A percentile compares a stretch with the other conserved stretches of the same genome.
These are phyloP conservation scores for Drosophila pectinifera DNA, from an alignment of 1,140 invertebrate genomes.

Conservation along the genomic window DNA sequence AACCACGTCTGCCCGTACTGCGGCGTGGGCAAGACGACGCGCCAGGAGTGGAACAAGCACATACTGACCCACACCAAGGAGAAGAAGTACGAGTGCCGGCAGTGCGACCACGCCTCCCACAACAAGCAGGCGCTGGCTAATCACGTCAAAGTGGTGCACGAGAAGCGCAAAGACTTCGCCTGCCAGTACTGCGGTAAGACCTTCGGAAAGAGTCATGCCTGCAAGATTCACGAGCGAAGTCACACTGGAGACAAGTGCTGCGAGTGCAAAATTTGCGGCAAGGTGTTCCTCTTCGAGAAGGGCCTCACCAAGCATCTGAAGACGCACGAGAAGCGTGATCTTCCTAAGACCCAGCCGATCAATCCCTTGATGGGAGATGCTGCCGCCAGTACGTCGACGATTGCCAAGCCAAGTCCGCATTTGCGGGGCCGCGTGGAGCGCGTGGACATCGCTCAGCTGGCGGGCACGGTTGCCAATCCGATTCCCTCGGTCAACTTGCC, in stretches of 20 bases:
- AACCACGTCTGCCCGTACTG: slow-evolving; percentile 82
- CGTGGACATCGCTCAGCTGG: slow-evolving; percentile 75
- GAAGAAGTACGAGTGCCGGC: slow-evolving; percentile 76
- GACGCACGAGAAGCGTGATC: slow-evolving; percentile 75
- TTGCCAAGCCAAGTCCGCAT: slow-evolving; percentile 47
- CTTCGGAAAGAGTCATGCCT: slow-evolving; percentile 78
- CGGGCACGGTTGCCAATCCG: slow-evolving; percentile 79
- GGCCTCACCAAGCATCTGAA: slow-evolving; percentile 76
- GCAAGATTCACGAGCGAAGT: slow-evolving; percentile 78
- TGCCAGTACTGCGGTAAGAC: slow-evolving; percentile 82
- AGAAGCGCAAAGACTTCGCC: slow-evolving; percentile 80
- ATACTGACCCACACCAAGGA: slow-evolving; percentile 80
- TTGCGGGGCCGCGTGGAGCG: slow-evolving; percentile 67
- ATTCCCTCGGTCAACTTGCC: slow-evolving; percentile 78
- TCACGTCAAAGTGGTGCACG: slow-evolving; percentile 78
- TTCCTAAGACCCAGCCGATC: slow-evolving; percentile 55
- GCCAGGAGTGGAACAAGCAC: slow-evolving; percentile 80
- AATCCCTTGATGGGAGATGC: slow-evolving; percentile 50
- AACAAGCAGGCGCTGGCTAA: slow-evolving; percentile 76
- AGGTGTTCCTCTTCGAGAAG: slow-evolving; percentile 76
- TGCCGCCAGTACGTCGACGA: slow-evolving; percentile 23
- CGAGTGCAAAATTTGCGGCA: slow-evolving; percentile 81
- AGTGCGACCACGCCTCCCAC: slow-evolving; percentile 80
- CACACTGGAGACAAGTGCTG: slow-evolving; percentile 86
- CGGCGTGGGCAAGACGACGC: slow-evolving; percentile 78